Base-by-base conservation (phyloP, 2,113 vertebrate species). In the Elephantulus edwardii region DNA sequence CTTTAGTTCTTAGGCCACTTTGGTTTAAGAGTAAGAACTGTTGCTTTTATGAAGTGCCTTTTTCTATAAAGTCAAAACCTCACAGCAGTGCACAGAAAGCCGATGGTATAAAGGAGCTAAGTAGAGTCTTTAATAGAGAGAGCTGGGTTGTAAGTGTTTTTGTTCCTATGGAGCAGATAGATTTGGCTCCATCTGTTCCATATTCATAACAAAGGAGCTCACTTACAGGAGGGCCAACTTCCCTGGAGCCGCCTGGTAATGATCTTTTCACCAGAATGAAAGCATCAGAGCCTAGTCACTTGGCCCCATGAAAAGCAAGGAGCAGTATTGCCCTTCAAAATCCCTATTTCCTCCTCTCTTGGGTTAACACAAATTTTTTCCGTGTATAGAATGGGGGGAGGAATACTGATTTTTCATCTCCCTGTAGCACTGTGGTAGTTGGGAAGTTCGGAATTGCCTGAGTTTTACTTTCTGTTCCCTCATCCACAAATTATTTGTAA, bases 191-290 rank as follows among this genome's bases (percentile, higher is more conserved):
- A 97, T 98, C 97, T 98, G 98, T 98, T 98, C 98, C 98, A 98
- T 98, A 98, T 98, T 98, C 98, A 98, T 98, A 98, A 98, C 97
- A 98, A 98, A 98, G 97, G 96, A 98, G 97, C 97, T 95, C 97
- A 96, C 97, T 96, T 98, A 97, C 97, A 97, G 95, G 96, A 97
- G 96, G 96, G 97, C 95, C 94, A 97, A 96, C 97, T 97, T 98
- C 97, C 96, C 7, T 8, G 46, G 94, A 98, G 97, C 94, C 95
- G 95, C 96, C 94, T 96, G 97, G 97, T 98, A 98, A 98, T 97
- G 96, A 97, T 98, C 97, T 98, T 97, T 98, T 97, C 96, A 97
- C 95, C 94, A 93, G 94, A 97, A 96, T 97, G 97, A 97, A 97
- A 98, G 95, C 95, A 92, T 96, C 88, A 96, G 96, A 97, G 96